Conservation (phyloP, 1,140 invertebrate genomes). For the Lepidostoma basale region DNA sequence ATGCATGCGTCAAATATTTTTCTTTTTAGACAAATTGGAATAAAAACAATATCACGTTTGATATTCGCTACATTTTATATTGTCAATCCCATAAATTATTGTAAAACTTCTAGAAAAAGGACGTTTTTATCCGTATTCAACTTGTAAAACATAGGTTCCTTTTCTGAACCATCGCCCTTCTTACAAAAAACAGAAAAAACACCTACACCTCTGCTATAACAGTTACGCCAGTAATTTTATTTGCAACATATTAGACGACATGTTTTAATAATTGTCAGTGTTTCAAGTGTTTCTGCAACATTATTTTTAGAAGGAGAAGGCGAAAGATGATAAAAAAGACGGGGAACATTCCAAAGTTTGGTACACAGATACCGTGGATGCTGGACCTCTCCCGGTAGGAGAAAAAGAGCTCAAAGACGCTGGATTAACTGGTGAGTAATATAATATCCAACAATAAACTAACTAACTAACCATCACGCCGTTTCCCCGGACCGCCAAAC, state of each 20-base stretch:
- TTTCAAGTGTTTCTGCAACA: too few species aligned
- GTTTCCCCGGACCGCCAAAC: too few species aligned
- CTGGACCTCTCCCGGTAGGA: constrained; percentile 17
- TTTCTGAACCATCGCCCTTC: not conserved
- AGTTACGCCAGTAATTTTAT: not conserved
- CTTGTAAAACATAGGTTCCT: not conserved
- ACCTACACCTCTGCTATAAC: too few species aligned
- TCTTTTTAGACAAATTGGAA: too few species aligned
- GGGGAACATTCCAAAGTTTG: not conserved
- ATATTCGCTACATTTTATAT: too few species aligned
- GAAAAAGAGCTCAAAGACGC: constrained; percentile 30
- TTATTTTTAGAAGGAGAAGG: constrained; percentile 3
- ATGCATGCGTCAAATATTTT: too few species aligned
- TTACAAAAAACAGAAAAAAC: too few species aligned
- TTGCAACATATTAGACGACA: not conserved
- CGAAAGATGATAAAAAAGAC: not conserved
- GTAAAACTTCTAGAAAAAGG: too few species aligned
- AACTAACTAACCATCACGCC: not conserved
- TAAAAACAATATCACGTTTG: too few species aligned
- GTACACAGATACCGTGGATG: not conserved
- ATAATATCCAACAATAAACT: not conserved
- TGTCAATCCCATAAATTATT: too few species aligned
- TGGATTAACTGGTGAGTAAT: constrained; percentile 20
- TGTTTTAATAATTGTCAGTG: not conserved
- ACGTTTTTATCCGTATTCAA: too few species aligned